Evolutionary conservation across 2,113 vertebrate species (phyloP).

Genomic region (Panurus biarmicus): DNA sequence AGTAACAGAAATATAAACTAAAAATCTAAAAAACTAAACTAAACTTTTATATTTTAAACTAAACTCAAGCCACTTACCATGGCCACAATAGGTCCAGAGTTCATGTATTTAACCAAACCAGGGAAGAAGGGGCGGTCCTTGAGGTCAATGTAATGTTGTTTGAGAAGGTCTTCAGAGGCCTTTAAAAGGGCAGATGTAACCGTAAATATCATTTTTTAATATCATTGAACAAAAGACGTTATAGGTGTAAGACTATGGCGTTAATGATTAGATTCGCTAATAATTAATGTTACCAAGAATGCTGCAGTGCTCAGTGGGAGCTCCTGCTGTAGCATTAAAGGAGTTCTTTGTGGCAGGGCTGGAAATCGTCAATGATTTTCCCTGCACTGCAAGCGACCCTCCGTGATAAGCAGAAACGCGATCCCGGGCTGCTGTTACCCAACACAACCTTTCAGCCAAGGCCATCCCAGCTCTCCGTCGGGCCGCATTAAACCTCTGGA

Average conservation of each 20-base stretch:
- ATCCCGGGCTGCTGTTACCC: fast-evolving
- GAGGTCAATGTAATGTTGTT: conserved; percentile 84
- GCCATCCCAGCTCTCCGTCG: fast-evolving
- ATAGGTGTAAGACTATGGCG: fast-evolving
- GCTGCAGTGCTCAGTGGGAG: neutral
- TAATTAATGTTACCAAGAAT: fast-evolving
- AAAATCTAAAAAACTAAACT: too few species aligned
- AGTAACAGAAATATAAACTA: neutral
- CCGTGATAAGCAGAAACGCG: fast-evolving
- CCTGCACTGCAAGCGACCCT: neutral
- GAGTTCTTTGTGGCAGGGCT: fast-evolving
- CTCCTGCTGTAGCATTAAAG: neutral
- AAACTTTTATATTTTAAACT: too few species aligned
- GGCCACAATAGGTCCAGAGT: conserved; percentile 86
- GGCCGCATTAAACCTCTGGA: fast-evolving
- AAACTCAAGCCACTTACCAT: conserved; percentile 75
- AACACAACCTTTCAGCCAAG: neutral
- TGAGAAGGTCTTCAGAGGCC: conserved; percentile 84
- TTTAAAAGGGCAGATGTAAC: conserved; percentile 1
- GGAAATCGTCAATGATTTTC: fast-evolving
- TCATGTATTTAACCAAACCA: conserved; percentile 85
- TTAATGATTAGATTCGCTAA: neutral
- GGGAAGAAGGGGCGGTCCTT: conserved; percentile 87
- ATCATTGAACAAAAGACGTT: too few species aligned
- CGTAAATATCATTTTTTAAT: neutral